Evolutionary conservation across 2,113 vertebrate species (phyloP), one percentile per base, ranked within the genome.

Genomic region (Myrmophylax atrothorax): DNA sequence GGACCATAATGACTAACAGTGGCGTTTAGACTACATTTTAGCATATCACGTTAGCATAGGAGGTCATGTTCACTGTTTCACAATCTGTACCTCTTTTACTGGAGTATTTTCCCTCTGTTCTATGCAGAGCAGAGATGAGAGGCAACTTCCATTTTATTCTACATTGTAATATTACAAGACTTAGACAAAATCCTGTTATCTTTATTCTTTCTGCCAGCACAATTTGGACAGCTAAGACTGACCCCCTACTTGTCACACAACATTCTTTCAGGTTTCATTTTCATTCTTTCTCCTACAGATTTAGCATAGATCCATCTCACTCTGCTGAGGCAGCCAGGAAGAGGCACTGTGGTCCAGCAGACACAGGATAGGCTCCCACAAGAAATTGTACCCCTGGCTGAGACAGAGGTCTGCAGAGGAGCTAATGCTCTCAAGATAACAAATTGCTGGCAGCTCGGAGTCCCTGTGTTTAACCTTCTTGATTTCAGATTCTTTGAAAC

Each of bases 321-420:
- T 91, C 59, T 3, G 2, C 18, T 0, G 0, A 55, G 50, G 35
- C 42, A 83, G 50, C 23, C 7, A 10, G n/a, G 23, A n/a, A 78
- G 76, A 89, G 52, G 56, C 68, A 75, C 35, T 37, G 53, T 7
- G 13, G 58, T 25, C 84, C 67, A 91, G 58, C 52, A 84, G 56
- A 73, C 1, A 0, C 42, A 35, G 47, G 37, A 67, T 47, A 1
- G 1, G 4, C 33, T 75, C 47, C 40, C 23, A 47, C 1, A 2
- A 18, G 72, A 33, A 92, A 25, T 10, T 47, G 9, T 60, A 35
- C 5, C 49, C 35, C 23, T 1, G 2, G 6, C n/a, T 64, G 33
- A 75, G 15, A 60, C 7, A 26, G 9, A 7, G 18, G 3, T 20
- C 16, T 55, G 38, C 25, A 72, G 60, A 59, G 86, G 14, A 25